Conservation (phyloP, 2,888 invertebrate genomes). For the Saturnia japonica region DNA sequence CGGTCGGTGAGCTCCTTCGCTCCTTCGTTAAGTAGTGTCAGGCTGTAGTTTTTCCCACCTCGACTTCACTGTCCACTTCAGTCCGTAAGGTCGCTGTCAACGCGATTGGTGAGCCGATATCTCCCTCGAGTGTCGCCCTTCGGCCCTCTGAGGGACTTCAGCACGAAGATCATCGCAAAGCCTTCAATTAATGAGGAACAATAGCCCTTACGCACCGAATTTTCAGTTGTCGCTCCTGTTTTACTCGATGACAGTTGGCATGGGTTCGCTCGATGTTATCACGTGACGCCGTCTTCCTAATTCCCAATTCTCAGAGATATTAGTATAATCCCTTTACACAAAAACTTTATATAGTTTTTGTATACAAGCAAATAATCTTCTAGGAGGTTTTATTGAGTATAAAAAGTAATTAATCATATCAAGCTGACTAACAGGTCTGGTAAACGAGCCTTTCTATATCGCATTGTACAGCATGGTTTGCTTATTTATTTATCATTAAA, state of each 20-base stretch:
- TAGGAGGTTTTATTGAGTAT: not conserved
- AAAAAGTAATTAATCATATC: not conserved
- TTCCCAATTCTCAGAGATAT: slow-evolving; percentile 44
- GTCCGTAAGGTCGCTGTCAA: slow-evolving; percentile 75
- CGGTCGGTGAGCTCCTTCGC: slow-evolving; percentile 69
- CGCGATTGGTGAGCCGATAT: slow-evolving; percentile 77
- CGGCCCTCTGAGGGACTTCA: slow-evolving; percentile 53
- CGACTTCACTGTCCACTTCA: slow-evolving; percentile 61
- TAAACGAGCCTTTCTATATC: not conserved
- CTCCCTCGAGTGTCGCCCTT: slow-evolving; percentile 75
- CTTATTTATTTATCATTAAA: not conserved
- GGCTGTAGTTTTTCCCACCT: slow-evolving; percentile 81
- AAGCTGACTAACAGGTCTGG: not conserved
- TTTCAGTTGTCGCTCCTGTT: slow-evolving; percentile 76
- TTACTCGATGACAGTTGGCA: slow-evolving; percentile 72
- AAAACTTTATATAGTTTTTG: not conserved
- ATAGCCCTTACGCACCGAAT: slow-evolving; percentile 68
- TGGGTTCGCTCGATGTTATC: slow-evolving; percentile 56
- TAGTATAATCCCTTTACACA: not conserved
- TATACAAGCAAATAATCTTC: not conserved
- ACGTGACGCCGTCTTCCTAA: slow-evolving; percentile 51
- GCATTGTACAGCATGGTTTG: not conserved
- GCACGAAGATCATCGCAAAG: slow-evolving; percentile 75
- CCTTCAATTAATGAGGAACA: slow-evolving; percentile 79
- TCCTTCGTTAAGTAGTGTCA: slow-evolving; percentile 80